A percentile compares a stretch with the other conserved stretches of the same genome.
Conservation (phyloP, 2,888 invertebrate genomes). For the Leptura quadrifasciata region DNA sequence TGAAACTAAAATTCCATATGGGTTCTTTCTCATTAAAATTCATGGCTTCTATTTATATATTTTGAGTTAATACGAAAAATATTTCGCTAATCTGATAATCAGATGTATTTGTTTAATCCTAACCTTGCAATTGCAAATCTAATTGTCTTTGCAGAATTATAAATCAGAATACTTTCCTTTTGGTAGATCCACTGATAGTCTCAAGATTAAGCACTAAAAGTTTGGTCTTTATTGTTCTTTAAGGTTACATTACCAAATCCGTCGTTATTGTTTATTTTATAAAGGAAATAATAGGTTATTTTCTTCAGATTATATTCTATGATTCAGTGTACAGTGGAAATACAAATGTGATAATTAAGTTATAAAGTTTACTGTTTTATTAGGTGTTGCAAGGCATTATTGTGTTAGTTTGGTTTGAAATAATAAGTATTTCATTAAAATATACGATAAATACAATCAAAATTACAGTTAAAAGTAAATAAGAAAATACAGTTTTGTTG, state of each 20-base stretch:
- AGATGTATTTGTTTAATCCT: constrained; percentile 8
- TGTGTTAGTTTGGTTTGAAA: too few species aligned
- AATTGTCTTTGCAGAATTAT: constrained; percentile 20
- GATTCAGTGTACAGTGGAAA: background rate
- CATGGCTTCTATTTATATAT: background rate
- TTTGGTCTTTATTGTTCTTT: constrained; percentile 21
- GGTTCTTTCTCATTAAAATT: constrained; percentile 6
- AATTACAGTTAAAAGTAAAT: too few species aligned
- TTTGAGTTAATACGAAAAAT: background rate
- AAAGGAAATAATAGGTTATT: constrained; percentile 24
- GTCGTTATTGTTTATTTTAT: constrained; percentile 20
- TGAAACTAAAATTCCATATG: background rate
- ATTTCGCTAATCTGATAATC: constrained; percentile 2
- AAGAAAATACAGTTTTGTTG: too few species aligned
- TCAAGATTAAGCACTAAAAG: constrained; percentile 16
- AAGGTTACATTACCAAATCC: constrained; percentile 32
- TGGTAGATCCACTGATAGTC: constrained; percentile 1
- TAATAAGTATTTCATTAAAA: too few species aligned
- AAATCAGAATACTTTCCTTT: constrained; percentile 18
- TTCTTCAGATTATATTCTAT: too few species aligned
- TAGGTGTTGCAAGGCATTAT: too few species aligned
- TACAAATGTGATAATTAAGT: constrained; percentile 25
- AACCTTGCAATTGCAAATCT: constrained; percentile 29
- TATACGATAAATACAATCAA: too few species aligned
- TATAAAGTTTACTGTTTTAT: background rate